Evolutionary conservation across 2,797 vertebrate genomes (phyloP).

Genomic region (Anas bahamensis): DNA sequence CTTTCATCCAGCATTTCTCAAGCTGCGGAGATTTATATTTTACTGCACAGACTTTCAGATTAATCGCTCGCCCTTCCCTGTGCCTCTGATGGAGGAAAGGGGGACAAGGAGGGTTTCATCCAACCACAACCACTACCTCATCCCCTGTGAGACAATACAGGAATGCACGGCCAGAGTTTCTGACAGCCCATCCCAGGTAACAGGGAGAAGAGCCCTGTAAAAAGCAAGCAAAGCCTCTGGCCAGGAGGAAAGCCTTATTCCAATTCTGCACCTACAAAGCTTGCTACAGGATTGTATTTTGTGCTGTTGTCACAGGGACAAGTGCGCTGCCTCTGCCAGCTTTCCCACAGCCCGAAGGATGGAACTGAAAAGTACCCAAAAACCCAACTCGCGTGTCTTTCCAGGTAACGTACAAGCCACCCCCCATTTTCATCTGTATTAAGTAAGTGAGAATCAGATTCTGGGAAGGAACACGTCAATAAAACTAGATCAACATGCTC

Average conservation of each 20-base stretch:
- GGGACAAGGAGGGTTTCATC: background rate
- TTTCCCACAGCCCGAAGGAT: background rate
- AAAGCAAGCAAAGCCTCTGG: background rate
- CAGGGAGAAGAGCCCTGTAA: background rate
- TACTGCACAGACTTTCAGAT: background rate
- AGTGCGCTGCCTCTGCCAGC: background rate
- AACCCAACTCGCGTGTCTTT: background rate
- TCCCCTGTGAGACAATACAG: background rate
- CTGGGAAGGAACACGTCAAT: constrained; percentile 22
- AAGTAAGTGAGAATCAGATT: constrained; percentile 29
- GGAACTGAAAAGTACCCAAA: background rate
- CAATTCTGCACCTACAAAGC: background rate
- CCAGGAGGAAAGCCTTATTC: background rate
- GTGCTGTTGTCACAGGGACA: background rate
- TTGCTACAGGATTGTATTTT: background rate
- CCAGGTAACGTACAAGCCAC: background rate
- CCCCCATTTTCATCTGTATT: background rate
- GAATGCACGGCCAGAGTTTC: background rate
- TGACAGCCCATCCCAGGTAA: background rate
- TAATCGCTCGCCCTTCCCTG: background rate
- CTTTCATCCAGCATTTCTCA: background rate
- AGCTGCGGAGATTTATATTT: background rate
- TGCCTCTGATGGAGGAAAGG: background rate
- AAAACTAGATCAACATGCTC: background rate
- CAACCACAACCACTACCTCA: background rate